phyloP scores from a whole-genome alignment of 2,113 vertebrate species.

The Chaetodon auriga region DNA sequence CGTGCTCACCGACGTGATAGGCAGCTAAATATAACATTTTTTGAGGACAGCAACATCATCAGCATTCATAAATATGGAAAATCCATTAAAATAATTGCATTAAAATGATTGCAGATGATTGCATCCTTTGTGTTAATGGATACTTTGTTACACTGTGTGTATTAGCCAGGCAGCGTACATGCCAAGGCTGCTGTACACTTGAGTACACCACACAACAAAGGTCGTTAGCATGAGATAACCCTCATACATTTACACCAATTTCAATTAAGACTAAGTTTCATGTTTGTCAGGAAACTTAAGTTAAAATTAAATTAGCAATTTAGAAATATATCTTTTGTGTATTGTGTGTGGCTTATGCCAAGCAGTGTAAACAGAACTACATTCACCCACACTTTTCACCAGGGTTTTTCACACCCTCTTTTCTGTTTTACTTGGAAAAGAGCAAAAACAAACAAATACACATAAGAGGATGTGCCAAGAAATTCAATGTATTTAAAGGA shows the following conservation, averaged over 20 bases:
- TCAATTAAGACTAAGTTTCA: neutral
- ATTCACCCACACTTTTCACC: neutral
- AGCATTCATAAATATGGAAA: slow-evolving; percentile 38
- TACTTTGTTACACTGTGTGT: slow-evolving; percentile 7
- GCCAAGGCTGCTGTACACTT: neutral
- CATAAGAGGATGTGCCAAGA: neutral
- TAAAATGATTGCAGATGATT: slow-evolving; percentile 36
- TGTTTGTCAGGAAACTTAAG: neutral
- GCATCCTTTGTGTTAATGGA: slow-evolving; percentile 11
- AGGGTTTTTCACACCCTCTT: neutral
- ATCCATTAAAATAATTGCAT: slow-evolving; percentile 39
- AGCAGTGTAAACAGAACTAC: neutral
- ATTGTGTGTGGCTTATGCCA: too few species aligned
- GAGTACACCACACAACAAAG: neutral
- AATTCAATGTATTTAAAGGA: too few species aligned
- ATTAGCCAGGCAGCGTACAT: neutral
- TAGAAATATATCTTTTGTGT: neutral
- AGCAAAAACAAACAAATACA: too few species aligned
- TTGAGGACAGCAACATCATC: slow-evolving; percentile 19
- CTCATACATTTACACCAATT: neutral
- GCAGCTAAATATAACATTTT: slow-evolving; percentile 12
- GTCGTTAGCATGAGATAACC: neutral
- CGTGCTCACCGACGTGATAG: too few species aligned
- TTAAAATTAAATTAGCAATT: neutral
- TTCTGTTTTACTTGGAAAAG: neutral